phyloP scores from a whole-genome alignment of 2,888 invertebrate species.

The Brachyopa scutellaris region DNA sequence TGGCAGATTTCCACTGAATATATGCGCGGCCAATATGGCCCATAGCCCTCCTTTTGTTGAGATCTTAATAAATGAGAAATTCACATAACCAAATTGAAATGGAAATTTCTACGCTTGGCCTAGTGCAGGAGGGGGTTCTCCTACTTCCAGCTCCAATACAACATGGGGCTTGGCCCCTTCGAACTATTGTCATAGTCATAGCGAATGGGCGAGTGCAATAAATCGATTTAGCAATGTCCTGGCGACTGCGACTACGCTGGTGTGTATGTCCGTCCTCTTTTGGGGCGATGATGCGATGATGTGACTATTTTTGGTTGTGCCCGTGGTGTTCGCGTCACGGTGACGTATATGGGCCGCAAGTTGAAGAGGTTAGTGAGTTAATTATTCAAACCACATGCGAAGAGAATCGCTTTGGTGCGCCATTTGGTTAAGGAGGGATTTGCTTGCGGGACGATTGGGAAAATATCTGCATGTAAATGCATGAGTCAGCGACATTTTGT shows the following conservation, averaged over 20 bases:
- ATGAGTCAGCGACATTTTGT: too few species aligned
- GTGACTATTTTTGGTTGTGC: slow-evolving; percentile 58
- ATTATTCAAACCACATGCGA: slow-evolving; percentile 65
- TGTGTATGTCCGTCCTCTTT: slow-evolving; percentile 30
- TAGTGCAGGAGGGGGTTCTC: neutral
- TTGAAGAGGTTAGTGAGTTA: slow-evolving; percentile 70
- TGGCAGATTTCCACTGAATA: slow-evolving; percentile 66
- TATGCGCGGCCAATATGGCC: slow-evolving; percentile 56
- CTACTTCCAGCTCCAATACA: too few species aligned
- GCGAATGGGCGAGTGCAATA: slow-evolving; percentile 69
- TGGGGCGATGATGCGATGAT: slow-evolving; percentile 18
- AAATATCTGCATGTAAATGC: too few species aligned
- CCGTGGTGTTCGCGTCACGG: slow-evolving; percentile 52
- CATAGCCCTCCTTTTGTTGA: slow-evolving; percentile 68
- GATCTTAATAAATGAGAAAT: slow-evolving; percentile 72
- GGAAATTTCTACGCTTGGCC: slow-evolving; percentile 66
- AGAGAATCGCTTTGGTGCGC: slow-evolving; percentile 20
- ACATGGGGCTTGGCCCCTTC: slow-evolving; percentile 39
- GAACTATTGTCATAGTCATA: slow-evolving; percentile 41
- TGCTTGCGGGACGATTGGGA: too few species aligned
- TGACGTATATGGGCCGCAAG: slow-evolving; percentile 58
- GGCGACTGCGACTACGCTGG: slow-evolving; percentile 20
- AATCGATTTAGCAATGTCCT: slow-evolving; percentile 70
- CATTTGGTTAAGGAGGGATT: neutral
- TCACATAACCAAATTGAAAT: slow-evolving; percentile 72